These are phyloP conservation scores for Pelagia noctiluca DNA, from an alignment of 30 jellyfish, hydroid and myxozoan genomes.

Conservation along the genomic window DNA sequence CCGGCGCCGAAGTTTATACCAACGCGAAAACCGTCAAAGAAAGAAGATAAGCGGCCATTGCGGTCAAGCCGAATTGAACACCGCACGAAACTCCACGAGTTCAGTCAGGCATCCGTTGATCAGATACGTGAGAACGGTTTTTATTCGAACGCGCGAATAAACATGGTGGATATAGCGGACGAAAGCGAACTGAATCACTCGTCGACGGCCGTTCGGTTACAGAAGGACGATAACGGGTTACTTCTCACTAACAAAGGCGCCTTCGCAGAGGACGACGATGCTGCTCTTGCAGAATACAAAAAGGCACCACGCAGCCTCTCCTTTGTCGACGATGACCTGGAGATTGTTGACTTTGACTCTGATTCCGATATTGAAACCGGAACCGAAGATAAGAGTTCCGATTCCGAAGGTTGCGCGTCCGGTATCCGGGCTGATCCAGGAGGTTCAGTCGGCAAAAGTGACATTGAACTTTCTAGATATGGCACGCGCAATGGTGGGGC, in stretches of 20 bases:
- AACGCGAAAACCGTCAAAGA: slow-evolving; percentile 59
- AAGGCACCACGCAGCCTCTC: slow-evolving; percentile 10
- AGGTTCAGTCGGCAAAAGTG: too few species aligned
- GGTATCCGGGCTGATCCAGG: background rate
- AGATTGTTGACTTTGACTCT: slow-evolving; percentile 59
- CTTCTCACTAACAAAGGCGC: slow-evolving; percentile 57
- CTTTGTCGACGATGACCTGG: slow-evolving; percentile 48
- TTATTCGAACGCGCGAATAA: slow-evolving; percentile 28
- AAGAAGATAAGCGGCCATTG: slow-evolving; percentile 29
- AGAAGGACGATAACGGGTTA: slow-evolving; percentile 40
- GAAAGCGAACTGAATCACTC: slow-evolving; percentile 61
- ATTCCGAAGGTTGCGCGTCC: background rate
- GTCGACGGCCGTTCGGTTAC: slow-evolving; percentile 66
- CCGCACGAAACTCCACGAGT: background rate
- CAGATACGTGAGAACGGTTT: slow-evolving; percentile 48
- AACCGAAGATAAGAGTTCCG: background rate
- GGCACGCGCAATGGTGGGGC: too few species aligned
- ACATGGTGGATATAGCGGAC: slow-evolving; percentile 36
- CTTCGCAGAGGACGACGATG: slow-evolving; percentile 16
- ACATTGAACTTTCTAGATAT: too few species aligned
- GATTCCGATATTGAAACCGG: background rate
- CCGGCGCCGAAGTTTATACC: slow-evolving; percentile 90
- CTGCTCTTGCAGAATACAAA: slow-evolving; percentile 9
- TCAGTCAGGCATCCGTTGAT: background rate
- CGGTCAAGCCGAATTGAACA: background rate